Percentiles rank a stretch among this genome's conserved stretches.
phyloP scores from a whole-genome alignment of 2,113 vertebrate genomes.

The Cyprinodon variegatus region DNA sequence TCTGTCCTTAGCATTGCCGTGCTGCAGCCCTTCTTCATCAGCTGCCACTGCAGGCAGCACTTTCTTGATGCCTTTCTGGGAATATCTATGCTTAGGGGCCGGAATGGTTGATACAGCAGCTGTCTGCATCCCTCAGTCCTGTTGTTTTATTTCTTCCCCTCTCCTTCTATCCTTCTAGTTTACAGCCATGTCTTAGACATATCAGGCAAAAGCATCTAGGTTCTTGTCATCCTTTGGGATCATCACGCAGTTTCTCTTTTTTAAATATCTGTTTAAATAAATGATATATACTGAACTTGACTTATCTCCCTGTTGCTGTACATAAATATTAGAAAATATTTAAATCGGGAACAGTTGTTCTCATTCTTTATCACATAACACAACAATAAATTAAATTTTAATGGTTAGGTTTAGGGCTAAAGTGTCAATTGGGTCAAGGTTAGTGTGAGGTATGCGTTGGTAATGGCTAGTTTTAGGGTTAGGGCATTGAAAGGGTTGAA shows the following conservation, averaged over 20 bases:
- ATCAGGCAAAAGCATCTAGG: background rate
- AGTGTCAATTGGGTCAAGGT: too few relatives aligned
- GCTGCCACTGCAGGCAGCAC: slow-evolving; percentile 86
- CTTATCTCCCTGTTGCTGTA: background rate
- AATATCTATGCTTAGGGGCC: slow-evolving; percentile 89
- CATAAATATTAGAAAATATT: background rate
- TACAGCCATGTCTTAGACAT: background rate
- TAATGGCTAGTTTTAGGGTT: too few relatives aligned
- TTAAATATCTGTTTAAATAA: slow-evolving; percentile 48
- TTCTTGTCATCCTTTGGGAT: background rate
- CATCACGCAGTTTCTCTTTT: slow-evolving; percentile 40
- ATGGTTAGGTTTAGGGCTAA: too few relatives aligned
- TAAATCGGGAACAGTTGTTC: background rate
- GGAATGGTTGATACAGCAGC: slow-evolving; percentile 83
- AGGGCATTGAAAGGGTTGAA: too few relatives aligned
- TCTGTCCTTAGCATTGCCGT: slow-evolving; percentile 19
- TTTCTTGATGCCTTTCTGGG: slow-evolving; percentile 88
- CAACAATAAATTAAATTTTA: background rate
- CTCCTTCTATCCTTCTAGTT: background rate
- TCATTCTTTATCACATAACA: background rate
- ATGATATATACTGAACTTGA: slow-evolving; percentile 16
- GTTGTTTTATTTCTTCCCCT: background rate
- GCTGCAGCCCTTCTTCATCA: slow-evolving; percentile 54
- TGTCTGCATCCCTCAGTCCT: background rate
- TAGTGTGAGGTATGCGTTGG: too few relatives aligned